phyloP scores from a whole-genome alignment of 35 echinoderm and acorn worm genomes.

The Hemicentrotus pulcherrimus region DNA sequence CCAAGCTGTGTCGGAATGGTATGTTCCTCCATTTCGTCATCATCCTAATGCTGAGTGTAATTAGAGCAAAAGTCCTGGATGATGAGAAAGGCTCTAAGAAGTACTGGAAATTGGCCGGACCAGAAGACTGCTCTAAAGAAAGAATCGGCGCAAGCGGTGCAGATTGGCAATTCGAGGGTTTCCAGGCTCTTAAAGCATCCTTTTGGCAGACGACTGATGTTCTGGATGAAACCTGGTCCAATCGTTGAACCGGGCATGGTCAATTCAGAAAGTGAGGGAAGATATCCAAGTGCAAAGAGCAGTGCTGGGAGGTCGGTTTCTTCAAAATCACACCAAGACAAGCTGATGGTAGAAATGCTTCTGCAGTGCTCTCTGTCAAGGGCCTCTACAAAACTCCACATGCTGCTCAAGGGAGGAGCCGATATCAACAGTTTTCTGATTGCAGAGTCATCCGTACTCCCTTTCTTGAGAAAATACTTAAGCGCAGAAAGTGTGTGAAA shows the following conservation, averaged over 20 bases:
- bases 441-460: not conserved
- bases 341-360: not conserved
- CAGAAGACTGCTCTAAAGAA: conserved; percentile 12
- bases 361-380: not conserved
- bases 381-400: not conserved
- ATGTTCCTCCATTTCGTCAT: not conserved
- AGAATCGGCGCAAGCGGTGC: not conserved
- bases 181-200: conserved; percentile 23
- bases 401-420: not conserved
- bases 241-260: conserved; percentile 16
- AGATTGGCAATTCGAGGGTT: not conserved
- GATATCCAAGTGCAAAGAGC: conserved; percentile 7
- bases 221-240: conserved; percentile 38
- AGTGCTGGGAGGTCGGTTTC: not conserved
- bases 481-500: not conserved
- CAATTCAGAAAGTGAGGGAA: not conserved
- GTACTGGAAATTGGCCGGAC: conserved; percentile 16
- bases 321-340: conserved; percentile 43
- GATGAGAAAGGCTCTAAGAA: not conserved
- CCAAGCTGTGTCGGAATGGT: not conserved
- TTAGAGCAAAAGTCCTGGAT: not conserved
- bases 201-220: not conserved
- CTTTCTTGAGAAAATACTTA: not conserved
- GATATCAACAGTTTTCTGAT: conserved; percentile 2
- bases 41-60: not conserved